phyloP scores from a whole-genome alignment of 2,797 vertebrate genomes.

The Xiphophorus birchmanni region DNA sequence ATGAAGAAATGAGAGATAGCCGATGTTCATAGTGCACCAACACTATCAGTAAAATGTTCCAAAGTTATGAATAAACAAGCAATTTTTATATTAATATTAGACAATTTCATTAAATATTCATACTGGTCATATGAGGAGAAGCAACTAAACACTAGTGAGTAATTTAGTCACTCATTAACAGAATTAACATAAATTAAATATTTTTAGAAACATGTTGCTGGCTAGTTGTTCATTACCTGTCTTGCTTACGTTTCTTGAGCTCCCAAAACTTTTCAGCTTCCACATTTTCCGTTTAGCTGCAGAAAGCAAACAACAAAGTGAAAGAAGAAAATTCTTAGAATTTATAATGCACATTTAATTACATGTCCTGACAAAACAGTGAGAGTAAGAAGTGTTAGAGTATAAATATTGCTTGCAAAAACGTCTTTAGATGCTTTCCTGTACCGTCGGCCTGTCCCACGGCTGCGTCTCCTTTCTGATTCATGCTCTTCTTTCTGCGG shows the following conservation, averaged over 20 bases:
- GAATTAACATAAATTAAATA: background rate
- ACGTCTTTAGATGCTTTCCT: slow-evolving; percentile 12
- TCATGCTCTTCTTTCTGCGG: slow-evolving; percentile 89
- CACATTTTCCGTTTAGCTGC: slow-evolving; percentile 97
- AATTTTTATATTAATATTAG: no score
- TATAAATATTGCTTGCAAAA: background rate
- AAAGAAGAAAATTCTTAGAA: background rate
- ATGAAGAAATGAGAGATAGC: background rate
- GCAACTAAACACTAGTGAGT: background rate
- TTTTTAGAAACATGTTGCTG: background rate
- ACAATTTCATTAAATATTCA: background rate
- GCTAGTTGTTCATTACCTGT: slow-evolving; percentile 86
- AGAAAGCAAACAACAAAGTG: slow-evolving; percentile 31
- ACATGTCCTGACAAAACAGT: background rate
- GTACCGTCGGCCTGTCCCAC: slow-evolving; percentile 90
- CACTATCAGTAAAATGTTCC: background rate
- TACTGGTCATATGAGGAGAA: background rate
- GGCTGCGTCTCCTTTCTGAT: slow-evolving; percentile 88
- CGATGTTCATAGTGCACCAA: background rate
- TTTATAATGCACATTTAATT: background rate
- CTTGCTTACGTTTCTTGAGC: slow-evolving; percentile 98
- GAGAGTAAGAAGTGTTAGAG: no score
- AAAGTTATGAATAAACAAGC: background rate
- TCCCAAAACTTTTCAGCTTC: slow-evolving; percentile 99
- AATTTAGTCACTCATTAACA: background rate